Conservation (phyloP, 2,797 vertebrate species). For the Helarctos malayanus region DNA sequence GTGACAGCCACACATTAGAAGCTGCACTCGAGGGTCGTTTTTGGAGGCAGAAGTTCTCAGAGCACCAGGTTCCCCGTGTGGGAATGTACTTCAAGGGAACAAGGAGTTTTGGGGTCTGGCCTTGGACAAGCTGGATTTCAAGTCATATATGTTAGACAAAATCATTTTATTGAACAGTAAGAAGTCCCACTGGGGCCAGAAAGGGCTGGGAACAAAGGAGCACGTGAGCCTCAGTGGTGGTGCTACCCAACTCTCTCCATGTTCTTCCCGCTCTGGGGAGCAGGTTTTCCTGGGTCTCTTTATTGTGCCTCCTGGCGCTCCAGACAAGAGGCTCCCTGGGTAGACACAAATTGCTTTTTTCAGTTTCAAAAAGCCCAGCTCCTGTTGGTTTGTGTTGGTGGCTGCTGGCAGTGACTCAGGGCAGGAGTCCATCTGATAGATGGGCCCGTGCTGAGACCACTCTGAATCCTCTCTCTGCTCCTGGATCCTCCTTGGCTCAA, state of each 20-base stretch:
- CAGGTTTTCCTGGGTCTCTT: background rate
- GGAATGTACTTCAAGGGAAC: background rate
- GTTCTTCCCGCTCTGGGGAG: background rate
- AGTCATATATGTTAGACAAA: slow-evolving; percentile 22
- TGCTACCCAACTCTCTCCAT: background rate
- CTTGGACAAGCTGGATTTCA: background rate
- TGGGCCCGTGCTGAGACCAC: background rate
- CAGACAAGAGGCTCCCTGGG: background rate
- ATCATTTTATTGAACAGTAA: slow-evolving; percentile 41
- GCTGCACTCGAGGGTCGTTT: background rate
- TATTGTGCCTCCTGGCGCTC: background rate
- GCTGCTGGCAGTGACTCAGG: background rate
- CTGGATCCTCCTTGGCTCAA: background rate
- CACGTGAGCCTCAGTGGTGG: too few species aligned
- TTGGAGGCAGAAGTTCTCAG: background rate
- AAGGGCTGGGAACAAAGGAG: background rate
- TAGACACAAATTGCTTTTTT: background rate
- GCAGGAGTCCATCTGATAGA: background rate
- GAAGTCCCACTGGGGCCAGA: background rate
- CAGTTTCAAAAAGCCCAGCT: background rate
- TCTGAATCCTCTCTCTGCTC: background rate
- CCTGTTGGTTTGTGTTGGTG: background rate
- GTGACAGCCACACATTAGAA: background rate
- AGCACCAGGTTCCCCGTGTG: background rate
- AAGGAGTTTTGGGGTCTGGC: background rate